These are phyloP conservation scores for Pristionchus pacificus DNA, from an alignment of 1,140 invertebrate genomes.

Conservation along the genomic window DNA sequence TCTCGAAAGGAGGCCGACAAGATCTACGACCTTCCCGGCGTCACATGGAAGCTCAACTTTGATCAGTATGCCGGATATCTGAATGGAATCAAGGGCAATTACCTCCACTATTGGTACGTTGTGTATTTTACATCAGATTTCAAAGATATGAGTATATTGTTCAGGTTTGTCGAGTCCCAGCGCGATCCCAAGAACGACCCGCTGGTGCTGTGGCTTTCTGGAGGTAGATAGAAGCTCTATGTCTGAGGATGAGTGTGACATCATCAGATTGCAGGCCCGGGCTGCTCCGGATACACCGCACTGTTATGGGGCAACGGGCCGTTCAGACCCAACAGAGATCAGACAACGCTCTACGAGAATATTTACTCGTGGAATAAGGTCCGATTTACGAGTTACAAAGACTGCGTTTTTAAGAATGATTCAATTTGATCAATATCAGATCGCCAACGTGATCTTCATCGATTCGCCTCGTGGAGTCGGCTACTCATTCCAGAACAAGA, in stretches of 20 bases:
- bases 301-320: conserved; percentile 59
- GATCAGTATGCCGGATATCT: conserved; percentile 41
- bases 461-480: conserved; percentile 64
- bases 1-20: conserved; percentile 32
- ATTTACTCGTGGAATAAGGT: conserved; percentile 62
- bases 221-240: no score
- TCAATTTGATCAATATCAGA: no score
- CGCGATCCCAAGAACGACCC: conserved; percentile 60
- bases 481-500: conserved; percentile 60
- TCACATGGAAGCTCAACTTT: conserved; percentile 36
- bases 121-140: no score
- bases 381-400: no score
- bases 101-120: conserved; percentile 48
- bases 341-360: conserved; percentile 58
- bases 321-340: conserved; percentile 56
- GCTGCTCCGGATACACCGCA: conserved; percentile 61
- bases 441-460: conserved; percentile 70
- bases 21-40: conserved; percentile 32
- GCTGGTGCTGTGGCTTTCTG: conserved; percentile 64
- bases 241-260: no score
- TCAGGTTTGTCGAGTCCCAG: conserved; percentile 59
- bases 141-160: background rate
- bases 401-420: no score
- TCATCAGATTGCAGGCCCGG: no score
- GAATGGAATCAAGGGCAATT: conserved; percentile 34